Evolutionary conservation across 2,113 vertebrate genomes (phyloP).

Genomic region (Tringa solitaria): DNA sequence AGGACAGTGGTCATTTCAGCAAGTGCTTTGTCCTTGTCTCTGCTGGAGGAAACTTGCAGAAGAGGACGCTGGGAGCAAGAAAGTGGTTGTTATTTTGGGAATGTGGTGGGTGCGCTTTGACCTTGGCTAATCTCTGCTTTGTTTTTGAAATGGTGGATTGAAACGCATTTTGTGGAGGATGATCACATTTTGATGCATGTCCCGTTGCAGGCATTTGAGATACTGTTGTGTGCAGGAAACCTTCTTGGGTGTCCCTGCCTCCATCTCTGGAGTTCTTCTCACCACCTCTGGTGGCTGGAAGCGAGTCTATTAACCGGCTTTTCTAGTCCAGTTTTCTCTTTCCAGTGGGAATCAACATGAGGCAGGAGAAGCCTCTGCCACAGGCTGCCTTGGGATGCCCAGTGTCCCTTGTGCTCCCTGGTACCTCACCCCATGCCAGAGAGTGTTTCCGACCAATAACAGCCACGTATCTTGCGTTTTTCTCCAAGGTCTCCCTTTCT

Average conservation of each 20-base stretch:
- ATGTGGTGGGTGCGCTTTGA: neutral
- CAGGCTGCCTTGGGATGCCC: neutral
- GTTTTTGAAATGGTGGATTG: neutral
- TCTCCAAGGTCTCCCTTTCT: neutral
- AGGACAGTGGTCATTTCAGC: neutral
- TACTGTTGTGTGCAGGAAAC: neutral
- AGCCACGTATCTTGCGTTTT: neutral
- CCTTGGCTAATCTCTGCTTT: neutral
- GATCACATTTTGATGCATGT: neutral
- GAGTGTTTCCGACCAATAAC: neutral
- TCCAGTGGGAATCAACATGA: neutral
- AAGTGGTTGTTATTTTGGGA: neutral
- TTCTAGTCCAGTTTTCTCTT: neutral
- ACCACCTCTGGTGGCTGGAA: neutral
- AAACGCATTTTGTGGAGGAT: neutral
- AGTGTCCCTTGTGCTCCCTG: neutral
- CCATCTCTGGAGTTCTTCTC: neutral
- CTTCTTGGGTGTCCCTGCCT: neutral
- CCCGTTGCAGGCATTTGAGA: neutral
- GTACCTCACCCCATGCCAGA: neutral
- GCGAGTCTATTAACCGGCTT: neutral
- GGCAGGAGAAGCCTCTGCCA: neutral
- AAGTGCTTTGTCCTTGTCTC: neutral
- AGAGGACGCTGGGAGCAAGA: neutral
- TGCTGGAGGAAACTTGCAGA: neutral